Evolutionary conservation across 2,888 invertebrate genomes (phyloP).

Genomic region (Griposia aprilina): DNA sequence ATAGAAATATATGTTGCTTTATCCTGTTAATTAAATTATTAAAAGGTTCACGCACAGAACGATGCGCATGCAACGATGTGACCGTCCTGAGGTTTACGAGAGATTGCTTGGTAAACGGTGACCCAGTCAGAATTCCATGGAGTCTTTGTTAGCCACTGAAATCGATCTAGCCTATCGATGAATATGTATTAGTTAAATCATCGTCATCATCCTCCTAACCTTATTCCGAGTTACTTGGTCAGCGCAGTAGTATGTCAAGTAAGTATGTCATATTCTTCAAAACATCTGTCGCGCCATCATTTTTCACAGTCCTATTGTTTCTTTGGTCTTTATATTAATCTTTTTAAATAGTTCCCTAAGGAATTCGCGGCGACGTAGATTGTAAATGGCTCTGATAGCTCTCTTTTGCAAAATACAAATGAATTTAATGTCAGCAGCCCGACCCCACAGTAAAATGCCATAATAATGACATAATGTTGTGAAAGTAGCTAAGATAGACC

Average conservation of each 20-base stretch:
- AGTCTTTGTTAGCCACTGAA: not conserved
- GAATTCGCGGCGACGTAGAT: no score
- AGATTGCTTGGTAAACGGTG: not conserved
- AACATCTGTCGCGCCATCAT: not conserved
- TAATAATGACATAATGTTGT: no score
- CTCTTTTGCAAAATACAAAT: no score
- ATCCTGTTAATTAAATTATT: slow-evolving; percentile 12
- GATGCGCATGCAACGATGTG: not conserved
- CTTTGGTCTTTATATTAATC: not conserved
- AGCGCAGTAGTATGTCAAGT: not conserved
- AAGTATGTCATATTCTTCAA: not conserved
- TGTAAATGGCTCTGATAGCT: no score
- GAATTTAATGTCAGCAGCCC: no score
- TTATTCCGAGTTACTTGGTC: not conserved
- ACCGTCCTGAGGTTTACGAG: not conserved
- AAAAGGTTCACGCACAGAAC: not conserved
- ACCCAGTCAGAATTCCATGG: no score
- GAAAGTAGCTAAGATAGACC: no score
- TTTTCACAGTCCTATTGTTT: not conserved
- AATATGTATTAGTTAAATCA: not conserved
- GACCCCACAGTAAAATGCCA: no score
- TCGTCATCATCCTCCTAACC: not conserved
- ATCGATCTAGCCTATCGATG: not conserved
- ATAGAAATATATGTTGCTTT: slow-evolving; percentile 10
- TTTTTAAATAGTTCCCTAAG: no score